These are phyloP conservation scores for Eclectus roratus DNA, from an alignment of 2,113 vertebrate species.

Conservation along the genomic window DNA sequence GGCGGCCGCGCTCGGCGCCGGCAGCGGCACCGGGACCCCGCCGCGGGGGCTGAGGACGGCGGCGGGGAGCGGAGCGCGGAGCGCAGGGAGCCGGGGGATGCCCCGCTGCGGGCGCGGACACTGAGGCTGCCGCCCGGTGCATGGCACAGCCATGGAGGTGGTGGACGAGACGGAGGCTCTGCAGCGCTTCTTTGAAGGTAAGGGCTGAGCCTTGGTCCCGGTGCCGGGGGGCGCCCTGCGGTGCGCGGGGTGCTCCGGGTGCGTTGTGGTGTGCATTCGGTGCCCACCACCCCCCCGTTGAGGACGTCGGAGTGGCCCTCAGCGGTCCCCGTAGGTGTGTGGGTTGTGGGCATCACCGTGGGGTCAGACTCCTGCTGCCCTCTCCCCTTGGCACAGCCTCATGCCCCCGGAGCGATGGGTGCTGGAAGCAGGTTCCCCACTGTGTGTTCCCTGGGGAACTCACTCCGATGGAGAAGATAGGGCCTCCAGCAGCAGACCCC, in stretches of 20 bases:
- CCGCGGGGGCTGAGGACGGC: neutral
- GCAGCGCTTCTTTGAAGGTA: slow-evolving; percentile 99
- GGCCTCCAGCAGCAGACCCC: neutral
- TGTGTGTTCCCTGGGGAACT: neutral
- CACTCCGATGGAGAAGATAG: neutral
- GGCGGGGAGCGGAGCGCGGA: neutral
- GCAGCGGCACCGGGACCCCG: neutral
- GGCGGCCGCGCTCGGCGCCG: neutral
- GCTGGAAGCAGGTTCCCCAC: rapidly evolving
- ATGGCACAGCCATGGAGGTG: slow-evolving; percentile 88
- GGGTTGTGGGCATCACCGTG: neutral
- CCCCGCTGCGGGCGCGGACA: slow-evolving; percentile 18
- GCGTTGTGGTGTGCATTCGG: rapidly evolving
- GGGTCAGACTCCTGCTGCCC: neutral
- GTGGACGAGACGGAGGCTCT: slow-evolving; percentile 98
- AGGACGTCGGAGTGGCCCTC: neutral
- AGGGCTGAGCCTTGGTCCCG: neutral
- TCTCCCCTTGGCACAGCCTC: neutral
- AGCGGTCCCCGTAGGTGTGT: neutral
- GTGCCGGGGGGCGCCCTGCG: too few species aligned
- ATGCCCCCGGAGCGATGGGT: rapidly evolving
- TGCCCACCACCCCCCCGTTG: rapidly evolving
- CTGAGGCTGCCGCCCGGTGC: slow-evolving; percentile 47
- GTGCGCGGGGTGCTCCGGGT: rapidly evolving
- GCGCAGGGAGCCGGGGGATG: slow-evolving; percentile 56